phyloP scores from a whole-genome alignment of 2,888 invertebrate species.

The Cosmia trapezina region DNA sequence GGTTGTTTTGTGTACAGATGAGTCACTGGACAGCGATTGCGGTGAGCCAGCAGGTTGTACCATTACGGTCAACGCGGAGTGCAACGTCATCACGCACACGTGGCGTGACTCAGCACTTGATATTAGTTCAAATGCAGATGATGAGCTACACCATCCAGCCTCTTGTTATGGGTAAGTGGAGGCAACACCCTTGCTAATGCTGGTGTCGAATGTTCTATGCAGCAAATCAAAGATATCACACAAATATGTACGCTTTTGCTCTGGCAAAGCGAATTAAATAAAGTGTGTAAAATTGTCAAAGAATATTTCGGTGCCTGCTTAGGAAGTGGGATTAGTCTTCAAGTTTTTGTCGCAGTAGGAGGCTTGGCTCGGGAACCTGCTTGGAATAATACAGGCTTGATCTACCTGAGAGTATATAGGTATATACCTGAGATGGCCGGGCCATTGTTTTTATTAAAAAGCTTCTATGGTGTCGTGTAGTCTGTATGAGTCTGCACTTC shows the following conservation, averaged over 20 bases:
- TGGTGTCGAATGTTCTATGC: slow-evolving; percentile 35
- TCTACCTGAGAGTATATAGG: too few species aligned
- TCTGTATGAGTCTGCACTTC: background rate
- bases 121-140: slow-evolving; percentile 73
- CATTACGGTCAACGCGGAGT: slow-evolving; percentile 49
- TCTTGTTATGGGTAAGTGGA: slow-evolving; percentile 79
- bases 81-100: slow-evolving; percentile 47
- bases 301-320: slow-evolving; percentile 47
- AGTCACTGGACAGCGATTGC: slow-evolving; percentile 78
- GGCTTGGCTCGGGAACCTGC: background rate
- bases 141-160: slow-evolving; percentile 75
- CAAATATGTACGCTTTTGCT: slow-evolving; percentile 10
- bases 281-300: slow-evolving; percentile 12
- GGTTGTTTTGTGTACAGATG: slow-evolving; percentile 68
- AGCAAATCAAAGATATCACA: slow-evolving; percentile 12
- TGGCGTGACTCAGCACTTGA: slow-evolving; percentile 82
- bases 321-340: slow-evolving; percentile 12
- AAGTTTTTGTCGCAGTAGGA: background rate
- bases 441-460: background rate
- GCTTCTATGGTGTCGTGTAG: background rate
- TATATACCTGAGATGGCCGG: background rate
- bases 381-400: background rate
- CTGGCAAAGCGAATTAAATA: slow-evolving; percentile 33
- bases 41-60: slow-evolving; percentile 71
- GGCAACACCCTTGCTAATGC: slow-evolving; percentile 25